Percentiles rank a stretch among this genome's conserved stretches.
phyloP scores from a whole-genome alignment of 2,888 invertebrate species.

The Dermolepida albohirtum region DNA sequence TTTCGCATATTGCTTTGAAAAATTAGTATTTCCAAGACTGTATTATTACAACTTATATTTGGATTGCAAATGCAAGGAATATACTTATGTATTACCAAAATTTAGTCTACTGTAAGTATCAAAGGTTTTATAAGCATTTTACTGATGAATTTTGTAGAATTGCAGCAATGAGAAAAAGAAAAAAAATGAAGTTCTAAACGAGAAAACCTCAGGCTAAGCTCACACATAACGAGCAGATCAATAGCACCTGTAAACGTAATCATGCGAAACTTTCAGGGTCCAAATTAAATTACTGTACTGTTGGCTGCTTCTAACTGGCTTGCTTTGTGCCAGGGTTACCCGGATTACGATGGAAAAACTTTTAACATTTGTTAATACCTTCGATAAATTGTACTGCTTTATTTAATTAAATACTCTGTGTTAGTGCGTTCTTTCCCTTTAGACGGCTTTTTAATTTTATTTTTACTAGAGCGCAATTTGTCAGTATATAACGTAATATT shows the following conservation, averaged over 20 bases:
- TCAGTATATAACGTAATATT: slow-evolving; percentile 26
- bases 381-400: slow-evolving; percentile 43
- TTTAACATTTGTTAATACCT: slow-evolving; percentile 44
- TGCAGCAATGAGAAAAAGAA: slow-evolving; percentile 14
- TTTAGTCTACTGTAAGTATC: too few species aligned
- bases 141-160: not conserved
- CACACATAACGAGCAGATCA: slow-evolving; percentile 60
- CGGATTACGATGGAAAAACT: slow-evolving; percentile 42
- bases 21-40: too few species aligned
- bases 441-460: slow-evolving; percentile 13
- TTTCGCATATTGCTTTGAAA: too few species aligned
- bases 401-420: slow-evolving; percentile 39
- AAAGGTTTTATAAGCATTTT: too few species aligned
- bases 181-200: slow-evolving; percentile 25
- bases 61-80: too few species aligned
- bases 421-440: slow-evolving; percentile 20
- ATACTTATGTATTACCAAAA: too few species aligned
- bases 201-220: slow-evolving; percentile 48
- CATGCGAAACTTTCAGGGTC: slow-evolving; percentile 58
- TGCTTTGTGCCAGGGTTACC: slow-evolving; percentile 41
- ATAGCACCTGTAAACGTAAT: slow-evolving; percentile 62
- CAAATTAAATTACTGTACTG: slow-evolving; percentile 46
- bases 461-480: slow-evolving; percentile 39
- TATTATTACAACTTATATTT: too few species aligned
- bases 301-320: slow-evolving; percentile 50